Conservation (phyloP, 2,113 vertebrate genomes). For the Siniperca chuatsi region DNA sequence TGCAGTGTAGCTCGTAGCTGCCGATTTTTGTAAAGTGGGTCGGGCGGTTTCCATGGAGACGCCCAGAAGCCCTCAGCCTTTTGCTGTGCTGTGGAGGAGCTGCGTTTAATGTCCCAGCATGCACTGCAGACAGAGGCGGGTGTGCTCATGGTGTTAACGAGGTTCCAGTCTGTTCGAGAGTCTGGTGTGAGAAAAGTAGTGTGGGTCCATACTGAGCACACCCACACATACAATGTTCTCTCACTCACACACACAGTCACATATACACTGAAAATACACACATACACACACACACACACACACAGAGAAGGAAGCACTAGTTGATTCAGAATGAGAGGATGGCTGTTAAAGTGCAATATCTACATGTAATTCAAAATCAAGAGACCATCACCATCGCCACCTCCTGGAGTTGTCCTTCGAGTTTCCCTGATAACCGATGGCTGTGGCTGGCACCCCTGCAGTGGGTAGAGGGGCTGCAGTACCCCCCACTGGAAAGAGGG, state of each 20-base stretch:
- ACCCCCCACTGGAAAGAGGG: slow-evolving; percentile 63
- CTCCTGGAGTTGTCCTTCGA: slow-evolving; percentile 64
- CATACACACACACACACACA: slow-evolving; percentile 62
- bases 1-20: slow-evolving; percentile 81
- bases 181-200: slow-evolving; percentile 32
- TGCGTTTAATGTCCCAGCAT: slow-evolving; percentile 78
- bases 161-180: slow-evolving; percentile 47
- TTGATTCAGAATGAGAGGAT: slow-evolving; percentile 81
- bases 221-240: neutral
- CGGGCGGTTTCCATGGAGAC: slow-evolving; percentile 55
- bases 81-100: slow-evolving; percentile 69
- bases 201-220: slow-evolving; percentile 14
- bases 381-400: slow-evolving; percentile 51
- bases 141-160: slow-evolving; percentile 73
- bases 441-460: slow-evolving; percentile 58
- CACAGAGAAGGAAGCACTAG: slow-evolving; percentile 84
- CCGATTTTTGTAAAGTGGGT: slow-evolving; percentile 76
- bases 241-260: slow-evolving; percentile 34
- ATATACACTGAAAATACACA: slow-evolving; percentile 69
- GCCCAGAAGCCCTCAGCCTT: slow-evolving; percentile 57
- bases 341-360: slow-evolving; percentile 86
- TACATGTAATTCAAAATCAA: slow-evolving; percentile 77
- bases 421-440: slow-evolving; percentile 81
- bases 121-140: slow-evolving; percentile 75
- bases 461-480: slow-evolving; percentile 40